Base-by-base conservation (phyloP, 2,797 vertebrate genomes). In the Pantherophis alleghaniensis region DNA sequence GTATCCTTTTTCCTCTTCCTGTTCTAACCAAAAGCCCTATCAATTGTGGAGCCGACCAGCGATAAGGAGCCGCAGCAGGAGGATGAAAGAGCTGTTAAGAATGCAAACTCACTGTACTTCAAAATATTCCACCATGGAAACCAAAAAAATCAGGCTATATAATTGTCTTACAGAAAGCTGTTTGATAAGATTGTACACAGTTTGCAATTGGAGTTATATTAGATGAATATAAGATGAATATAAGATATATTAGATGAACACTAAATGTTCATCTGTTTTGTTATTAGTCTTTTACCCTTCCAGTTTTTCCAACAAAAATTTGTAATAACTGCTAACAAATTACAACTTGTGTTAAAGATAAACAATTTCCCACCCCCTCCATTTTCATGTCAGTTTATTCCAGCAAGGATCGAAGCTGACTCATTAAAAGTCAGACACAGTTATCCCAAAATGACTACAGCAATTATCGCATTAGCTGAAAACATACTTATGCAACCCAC, bases 371-470 rank as follows among this genome's bases (percentile, higher is more conserved):
- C 95, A 24, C 94, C 79, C 91, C 0, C 0, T 4, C 92, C 66
- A 94, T 32, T 91, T 94, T 95, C 87, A 91, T 93, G n/a, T 89
- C 92, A 92, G 42, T n/a, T 93, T 94, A 94, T 93, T 69, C 18
- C 56, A 93, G 89, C 60, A 92, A 83, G 93, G 87, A 91, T 90
- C 5, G 9, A 94, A 74, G 56, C 18, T 91, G 87, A 56, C 93
- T 93, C 93, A 56, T 92, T 28, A 6, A 79, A 92, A 92, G 90
- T 94, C 86, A 96, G 92, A 92, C 14, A 22, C 74, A 95, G 93
- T 94, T 94, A 92, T 55, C 74, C 87, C 87, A 66, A 94, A 94
- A 51, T 10, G 88, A 94, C 90, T 92, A 96, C 93, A 95, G 92
- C 79, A 89, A 59, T 93, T 91, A 91, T 94, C 57, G 20, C 89